Conservation (phyloP, 2,888 invertebrate genomes). For the Cremastinae sp. region DNA sequence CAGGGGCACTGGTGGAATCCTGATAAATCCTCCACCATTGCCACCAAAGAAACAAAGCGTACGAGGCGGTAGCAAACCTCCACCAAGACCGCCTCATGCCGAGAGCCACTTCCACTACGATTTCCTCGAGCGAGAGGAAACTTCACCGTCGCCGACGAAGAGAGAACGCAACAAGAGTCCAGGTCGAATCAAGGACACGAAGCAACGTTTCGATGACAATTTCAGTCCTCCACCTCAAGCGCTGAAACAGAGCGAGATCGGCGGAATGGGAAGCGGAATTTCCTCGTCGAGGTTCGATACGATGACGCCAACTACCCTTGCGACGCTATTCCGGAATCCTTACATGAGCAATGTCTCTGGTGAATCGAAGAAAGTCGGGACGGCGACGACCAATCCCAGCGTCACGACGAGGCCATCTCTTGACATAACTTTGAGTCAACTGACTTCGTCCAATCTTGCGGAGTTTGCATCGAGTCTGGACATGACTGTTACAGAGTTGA, state of each 20-base stretch:
- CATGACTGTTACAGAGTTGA: conserved; percentile 89
- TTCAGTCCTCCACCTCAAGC: conserved; percentile 70
- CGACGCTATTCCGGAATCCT: conserved; percentile 73
- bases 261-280: conserved; percentile 40
- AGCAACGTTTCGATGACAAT: conserved; percentile 75
- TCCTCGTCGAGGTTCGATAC: conserved; percentile 73
- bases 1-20: conserved; percentile 83
- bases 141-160: conserved; percentile 69
- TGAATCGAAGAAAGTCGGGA: conserved; percentile 70
- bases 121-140: conserved; percentile 81
- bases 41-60: conserved; percentile 86
- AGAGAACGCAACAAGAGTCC: conserved; percentile 64
- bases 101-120: conserved; percentile 82
- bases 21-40: conserved; percentile 87
- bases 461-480: conserved; percentile 89
- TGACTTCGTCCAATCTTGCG: conserved; percentile 90
- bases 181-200: conserved; percentile 58
- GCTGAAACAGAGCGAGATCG: conserved; percentile 15
- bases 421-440: conserved; percentile 91
- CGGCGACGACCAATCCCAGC: conserved; percentile 65
- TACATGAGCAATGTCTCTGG: conserved; percentile 68
- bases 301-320: conserved; percentile 73
- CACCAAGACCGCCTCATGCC: conserved; percentile 84
- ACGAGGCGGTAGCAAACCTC: conserved; percentile 83
- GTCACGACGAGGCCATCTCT: conserved; percentile 78